Conservation (phyloP, 2,888 invertebrate genomes). For the Anthrax anthrax region DNA sequence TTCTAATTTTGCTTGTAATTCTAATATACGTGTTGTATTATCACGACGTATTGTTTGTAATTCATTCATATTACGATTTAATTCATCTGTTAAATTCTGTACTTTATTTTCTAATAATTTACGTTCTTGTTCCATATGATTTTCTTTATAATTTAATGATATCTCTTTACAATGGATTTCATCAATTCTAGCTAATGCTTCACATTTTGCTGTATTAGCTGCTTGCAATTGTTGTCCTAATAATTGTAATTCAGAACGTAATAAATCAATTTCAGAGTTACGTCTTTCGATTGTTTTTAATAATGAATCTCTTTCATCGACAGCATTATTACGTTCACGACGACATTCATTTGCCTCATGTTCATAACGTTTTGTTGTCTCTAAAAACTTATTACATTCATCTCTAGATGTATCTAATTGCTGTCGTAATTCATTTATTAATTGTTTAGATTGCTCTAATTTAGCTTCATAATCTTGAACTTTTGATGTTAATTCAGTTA, state of each 20-base stretch:
- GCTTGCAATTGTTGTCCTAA: constrained; percentile 59
- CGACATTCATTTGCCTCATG: constrained; percentile 50
- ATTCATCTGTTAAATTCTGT: constrained; percentile 59
- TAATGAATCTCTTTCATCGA: constrained; percentile 62
- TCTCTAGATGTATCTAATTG: constrained; percentile 46
- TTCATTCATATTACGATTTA: constrained; percentile 64
- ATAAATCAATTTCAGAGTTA: constrained; percentile 55
- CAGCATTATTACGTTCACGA: constrained; percentile 51
- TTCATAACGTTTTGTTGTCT: constrained; percentile 48
- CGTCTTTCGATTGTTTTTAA: constrained; percentile 56
- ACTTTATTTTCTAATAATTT: constrained; percentile 63
- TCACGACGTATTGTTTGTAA: constrained; percentile 62
- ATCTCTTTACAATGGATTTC: constrained; percentile 70
- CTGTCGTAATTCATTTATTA: constrained; percentile 46
- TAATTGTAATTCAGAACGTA: constrained; percentile 51
- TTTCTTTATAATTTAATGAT: constrained; percentile 65
- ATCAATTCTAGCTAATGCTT: constrained; percentile 63
- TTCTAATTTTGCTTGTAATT: constrained; percentile 58
- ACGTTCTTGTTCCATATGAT: constrained; percentile 70
- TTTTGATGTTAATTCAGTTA: constrained; percentile 44
- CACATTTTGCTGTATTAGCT: constrained; percentile 69
- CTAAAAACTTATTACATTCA: constrained; percentile 50
- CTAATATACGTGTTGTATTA: constrained; percentile 47
- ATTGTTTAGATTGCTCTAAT: constrained; percentile 45
- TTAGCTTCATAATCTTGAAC: constrained; percentile 49